Conservation (phyloP, 2,113 vertebrate species). For the Tetrao urogallus region DNA sequence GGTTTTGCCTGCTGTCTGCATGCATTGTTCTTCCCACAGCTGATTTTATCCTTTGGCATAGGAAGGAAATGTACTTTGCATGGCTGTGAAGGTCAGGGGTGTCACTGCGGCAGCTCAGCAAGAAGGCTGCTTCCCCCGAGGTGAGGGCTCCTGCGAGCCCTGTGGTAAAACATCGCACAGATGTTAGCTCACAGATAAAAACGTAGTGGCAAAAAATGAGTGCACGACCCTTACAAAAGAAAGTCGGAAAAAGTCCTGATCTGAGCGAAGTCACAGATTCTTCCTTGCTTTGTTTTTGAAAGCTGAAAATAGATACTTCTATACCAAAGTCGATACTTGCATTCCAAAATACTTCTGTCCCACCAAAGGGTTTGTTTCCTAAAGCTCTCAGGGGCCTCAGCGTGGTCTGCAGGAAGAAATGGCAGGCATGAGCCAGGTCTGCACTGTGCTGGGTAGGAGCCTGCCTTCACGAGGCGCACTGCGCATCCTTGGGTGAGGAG, state of each 20-base stretch:
- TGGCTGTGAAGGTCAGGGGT: conserved; percentile 44
- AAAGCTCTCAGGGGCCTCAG: background rate
- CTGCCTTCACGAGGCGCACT: background rate
- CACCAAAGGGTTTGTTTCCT: background rate
- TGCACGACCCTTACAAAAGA: background rate
- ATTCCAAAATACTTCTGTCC: background rate
- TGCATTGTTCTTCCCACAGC: conserved; percentile 54
- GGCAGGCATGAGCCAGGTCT: fast-evolving
- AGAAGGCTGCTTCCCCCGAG: background rate
- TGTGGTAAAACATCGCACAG: background rate
- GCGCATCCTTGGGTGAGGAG: background rate
- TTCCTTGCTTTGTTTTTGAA: background rate
- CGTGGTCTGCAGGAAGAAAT: background rate
- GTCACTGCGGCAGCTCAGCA: background rate
- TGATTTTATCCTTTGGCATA: conserved; percentile 37
- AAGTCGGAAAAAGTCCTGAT: background rate
- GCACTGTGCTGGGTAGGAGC: background rate
- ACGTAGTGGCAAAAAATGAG: background rate
- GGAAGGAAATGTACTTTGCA: conserved; percentile 69
- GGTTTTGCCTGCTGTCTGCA: background rate
- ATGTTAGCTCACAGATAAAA: background rate
- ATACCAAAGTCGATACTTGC: background rate
- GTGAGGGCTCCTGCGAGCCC: background rate
- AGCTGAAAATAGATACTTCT: background rate
- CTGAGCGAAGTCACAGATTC: background rate